Evolutionary conservation across 2,113 vertebrate species (phyloP).

Genomic region (Myotis brandtii): DNA sequence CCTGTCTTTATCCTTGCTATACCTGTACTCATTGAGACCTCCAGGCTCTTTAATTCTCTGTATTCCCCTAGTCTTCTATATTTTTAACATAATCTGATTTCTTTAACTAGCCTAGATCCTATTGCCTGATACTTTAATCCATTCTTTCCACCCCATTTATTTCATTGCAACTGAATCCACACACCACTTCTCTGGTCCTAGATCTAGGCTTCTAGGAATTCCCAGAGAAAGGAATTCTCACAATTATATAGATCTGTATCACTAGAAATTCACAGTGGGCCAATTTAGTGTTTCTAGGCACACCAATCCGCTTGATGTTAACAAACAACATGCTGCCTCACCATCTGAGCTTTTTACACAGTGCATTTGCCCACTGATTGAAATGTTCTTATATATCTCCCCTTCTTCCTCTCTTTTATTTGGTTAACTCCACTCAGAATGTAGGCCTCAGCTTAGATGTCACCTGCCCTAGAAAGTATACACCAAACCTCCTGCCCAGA

Average conservation of each 20-base stretch:
- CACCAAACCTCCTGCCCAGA: background rate
- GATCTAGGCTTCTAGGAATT: background rate
- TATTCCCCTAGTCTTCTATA: background rate
- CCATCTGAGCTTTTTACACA: background rate
- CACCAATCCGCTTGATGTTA: background rate
- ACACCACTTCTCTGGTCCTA: background rate
- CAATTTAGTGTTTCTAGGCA: background rate
- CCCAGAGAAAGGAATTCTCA: background rate
- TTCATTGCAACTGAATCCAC: background rate
- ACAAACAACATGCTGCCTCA: background rate
- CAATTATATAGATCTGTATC: background rate
- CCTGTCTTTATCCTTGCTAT: background rate
- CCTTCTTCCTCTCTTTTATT: background rate
- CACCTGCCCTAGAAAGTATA: background rate
- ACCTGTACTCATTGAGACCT: background rate
- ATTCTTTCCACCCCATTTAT: background rate
- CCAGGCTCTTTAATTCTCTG: background rate
- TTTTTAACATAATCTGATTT: background rate
- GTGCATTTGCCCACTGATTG: background rate
- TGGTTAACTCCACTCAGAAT: background rate
- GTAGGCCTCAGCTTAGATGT: background rate
- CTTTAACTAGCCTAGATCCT: background rate
- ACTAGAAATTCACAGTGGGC: background rate
- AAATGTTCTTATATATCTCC: background rate
- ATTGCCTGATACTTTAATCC: background rate